Base-by-base conservation (phyloP, 2,797 vertebrate species). In the Decapterus maruadsi region DNA sequence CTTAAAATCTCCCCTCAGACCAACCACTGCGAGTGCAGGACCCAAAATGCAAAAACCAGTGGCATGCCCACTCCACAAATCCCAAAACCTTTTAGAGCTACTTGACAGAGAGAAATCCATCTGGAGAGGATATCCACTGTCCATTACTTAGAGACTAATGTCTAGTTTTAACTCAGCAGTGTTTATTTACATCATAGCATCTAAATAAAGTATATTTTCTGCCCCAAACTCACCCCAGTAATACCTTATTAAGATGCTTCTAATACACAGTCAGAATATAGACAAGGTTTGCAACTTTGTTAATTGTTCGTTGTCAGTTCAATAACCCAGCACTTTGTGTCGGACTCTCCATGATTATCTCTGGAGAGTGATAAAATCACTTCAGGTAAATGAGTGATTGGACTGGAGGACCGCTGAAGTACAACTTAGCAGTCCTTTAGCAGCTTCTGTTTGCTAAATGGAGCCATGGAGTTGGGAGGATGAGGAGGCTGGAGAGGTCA, bases 361-460 rank as follows among this genome's bases (percentile, higher is more conserved):
- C 89, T 92, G 90, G 90, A 93, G 93, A 91, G 93, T 89, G 92
- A 91, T 93, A 92, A 94, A 94, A 93, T 94, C 93, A 93, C 93
- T 94, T 93, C 89, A 93, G 93, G 92, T 94, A 94, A 94, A 94
- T 94, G 93, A 94, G 92, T 94, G 93, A 93, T 93, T 93, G 92
- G 90, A 93, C 86, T 94, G 90, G 90, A 94, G 93, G 92, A 91
- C 92, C 84, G 87, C 87, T 94, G 92, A 94, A 94, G 93, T 93
- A 92, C 92, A 90, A 85, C 92, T 93, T 82, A 93, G 92, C 90
- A 93, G 93, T 93, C 93, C 93, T 94, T 90, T 92, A 89, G 90
- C 87, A 78, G 93, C 92, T 91, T 90, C 87, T 93, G 93, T 94
- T 94, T 92, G 92, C 92, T 92, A 92, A 94, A 93, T 94, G 93